Conservation (phyloP, 1,140 invertebrate genomes). For the Tetramorium parvispinum region DNA sequence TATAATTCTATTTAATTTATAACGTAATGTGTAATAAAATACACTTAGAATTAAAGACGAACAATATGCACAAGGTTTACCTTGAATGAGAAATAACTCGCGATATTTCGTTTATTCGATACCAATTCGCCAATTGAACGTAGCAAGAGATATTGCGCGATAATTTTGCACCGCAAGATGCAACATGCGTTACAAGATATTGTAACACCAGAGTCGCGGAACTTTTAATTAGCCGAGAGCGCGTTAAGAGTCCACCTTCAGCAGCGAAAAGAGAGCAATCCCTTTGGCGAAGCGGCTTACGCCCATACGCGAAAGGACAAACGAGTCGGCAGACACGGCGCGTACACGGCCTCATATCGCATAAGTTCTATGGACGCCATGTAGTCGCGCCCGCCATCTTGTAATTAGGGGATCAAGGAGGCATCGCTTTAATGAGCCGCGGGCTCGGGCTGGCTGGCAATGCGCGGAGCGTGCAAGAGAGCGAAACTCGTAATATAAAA, state of each 20-base stretch:
- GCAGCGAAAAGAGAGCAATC: conserved; percentile 17
- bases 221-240: conserved; percentile 32
- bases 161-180: neutral
- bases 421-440: conserved; percentile 83
- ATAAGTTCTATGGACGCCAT: conserved; percentile 75
- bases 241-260: neutral
- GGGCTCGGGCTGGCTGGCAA: conserved; percentile 61
- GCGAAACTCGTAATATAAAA: conserved; percentile 75
- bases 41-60: neutral
- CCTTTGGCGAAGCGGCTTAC: neutral
- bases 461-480: conserved; percentile 52
- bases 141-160: neutral
- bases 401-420: conserved; percentile 84
- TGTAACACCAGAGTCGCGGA: neutral
- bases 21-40: neutral
- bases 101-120: neutral
- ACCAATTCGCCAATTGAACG: neutral
- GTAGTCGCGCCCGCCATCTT: conserved; percentile 82
- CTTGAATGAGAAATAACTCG: neutral
- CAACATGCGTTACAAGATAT: neutral
- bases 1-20: neutral
- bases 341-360: conserved; percentile 24
- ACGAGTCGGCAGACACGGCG: conserved; percentile 12
- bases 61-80: neutral
- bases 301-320: conserved; percentile 1